phyloP scores from a whole-genome alignment of 2,113 vertebrate species.

The Anseranas semipalmata region DNA sequence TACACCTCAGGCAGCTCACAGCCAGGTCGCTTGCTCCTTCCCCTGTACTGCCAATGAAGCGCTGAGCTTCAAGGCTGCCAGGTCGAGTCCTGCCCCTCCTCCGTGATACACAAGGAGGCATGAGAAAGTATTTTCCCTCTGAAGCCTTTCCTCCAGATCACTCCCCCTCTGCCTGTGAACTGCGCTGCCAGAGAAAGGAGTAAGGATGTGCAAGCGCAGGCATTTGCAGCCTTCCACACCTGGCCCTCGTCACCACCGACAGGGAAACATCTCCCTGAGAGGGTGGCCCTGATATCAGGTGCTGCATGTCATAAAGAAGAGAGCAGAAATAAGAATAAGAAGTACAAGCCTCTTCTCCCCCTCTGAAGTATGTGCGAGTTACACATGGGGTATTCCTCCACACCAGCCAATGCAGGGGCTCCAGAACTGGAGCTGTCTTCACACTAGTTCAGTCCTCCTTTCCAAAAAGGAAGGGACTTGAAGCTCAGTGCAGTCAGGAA shows the following conservation, averaged over 20 bases:
- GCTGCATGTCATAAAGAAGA: fast-evolving
- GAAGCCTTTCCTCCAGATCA: background rate
- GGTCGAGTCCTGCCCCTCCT: background rate
- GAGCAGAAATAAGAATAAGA: background rate
- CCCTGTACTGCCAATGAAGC: background rate
- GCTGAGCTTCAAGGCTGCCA: background rate
- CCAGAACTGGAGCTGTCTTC: background rate
- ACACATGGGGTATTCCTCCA: background rate
- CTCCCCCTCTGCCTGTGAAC: fast-evolving
- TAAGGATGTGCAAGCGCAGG: background rate
- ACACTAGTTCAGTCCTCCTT: background rate
- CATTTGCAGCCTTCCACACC: fast-evolving
- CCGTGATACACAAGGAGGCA: background rate
- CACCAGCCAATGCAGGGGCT: background rate
- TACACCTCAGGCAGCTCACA: background rate
- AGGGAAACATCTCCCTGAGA: background rate
- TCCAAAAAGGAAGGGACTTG: background rate
- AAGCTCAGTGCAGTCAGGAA: background rate
- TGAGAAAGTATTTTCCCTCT: background rate
- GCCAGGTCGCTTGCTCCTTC: background rate
- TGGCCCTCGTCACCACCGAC: fast-evolving
- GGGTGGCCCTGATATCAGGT: background rate
- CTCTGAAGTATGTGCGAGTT: fast-evolving
- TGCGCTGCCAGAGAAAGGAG: fast-evolving
- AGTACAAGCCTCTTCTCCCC: background rate